phyloP scores from a whole-genome alignment of 2,113 vertebrate species.

The Cariama cristata region DNA sequence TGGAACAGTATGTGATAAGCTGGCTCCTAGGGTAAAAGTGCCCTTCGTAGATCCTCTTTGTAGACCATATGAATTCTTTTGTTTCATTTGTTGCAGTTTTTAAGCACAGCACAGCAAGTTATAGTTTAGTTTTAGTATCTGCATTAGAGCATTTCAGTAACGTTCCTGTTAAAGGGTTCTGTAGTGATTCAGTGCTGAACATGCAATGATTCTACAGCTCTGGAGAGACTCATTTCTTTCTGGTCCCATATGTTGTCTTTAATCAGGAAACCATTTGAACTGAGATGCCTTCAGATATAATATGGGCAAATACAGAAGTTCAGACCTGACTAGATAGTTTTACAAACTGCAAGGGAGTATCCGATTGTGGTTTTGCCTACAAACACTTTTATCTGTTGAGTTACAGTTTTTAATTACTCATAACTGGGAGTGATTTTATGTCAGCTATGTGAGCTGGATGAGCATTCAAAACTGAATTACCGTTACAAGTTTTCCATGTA shows the following conservation, averaged over 20 bases:
- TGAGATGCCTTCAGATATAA: neutral
- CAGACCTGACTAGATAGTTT: neutral
- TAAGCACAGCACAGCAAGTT: neutral
- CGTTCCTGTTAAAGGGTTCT: neutral
- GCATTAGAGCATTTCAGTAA: neutral
- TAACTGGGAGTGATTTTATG: neutral
- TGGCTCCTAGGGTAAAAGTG: neutral
- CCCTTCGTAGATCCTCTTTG: neutral
- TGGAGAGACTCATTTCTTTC: neutral
- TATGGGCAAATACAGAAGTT: neutral
- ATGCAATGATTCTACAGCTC: neutral
- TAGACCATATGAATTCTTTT: neutral
- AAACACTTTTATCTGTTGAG: neutral
- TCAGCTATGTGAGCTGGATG: neutral
- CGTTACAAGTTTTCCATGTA: neutral
- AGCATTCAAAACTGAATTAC: neutral
- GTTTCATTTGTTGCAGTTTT: neutral
- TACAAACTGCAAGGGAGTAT: neutral
- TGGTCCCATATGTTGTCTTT: neutral
- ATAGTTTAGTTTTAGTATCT: neutral
- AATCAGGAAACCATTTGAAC: neutral
- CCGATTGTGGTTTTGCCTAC: neutral
- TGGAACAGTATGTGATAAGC: neutral
- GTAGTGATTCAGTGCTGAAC: neutral
- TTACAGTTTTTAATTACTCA: slow-evolving; percentile 17